Evolutionary conservation across 2,113 vertebrate genomes (phyloP).

Genomic region (Pterophyllum scalare): DNA sequence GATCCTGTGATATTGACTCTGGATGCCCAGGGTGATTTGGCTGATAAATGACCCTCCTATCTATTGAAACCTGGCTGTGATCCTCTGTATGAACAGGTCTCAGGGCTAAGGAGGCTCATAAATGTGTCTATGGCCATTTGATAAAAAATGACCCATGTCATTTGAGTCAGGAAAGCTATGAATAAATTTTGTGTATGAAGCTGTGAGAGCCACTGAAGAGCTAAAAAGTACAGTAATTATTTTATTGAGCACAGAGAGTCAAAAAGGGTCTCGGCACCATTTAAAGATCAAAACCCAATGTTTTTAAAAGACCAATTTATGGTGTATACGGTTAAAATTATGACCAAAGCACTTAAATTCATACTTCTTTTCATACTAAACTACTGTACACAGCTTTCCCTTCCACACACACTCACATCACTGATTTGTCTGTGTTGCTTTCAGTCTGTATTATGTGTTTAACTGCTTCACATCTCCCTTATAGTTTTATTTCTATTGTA

Average conservation of each 20-base stretch:
- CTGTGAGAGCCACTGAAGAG: background rate
- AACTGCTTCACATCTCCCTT: too few relatives aligned
- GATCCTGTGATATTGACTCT: slow-evolving; percentile 86
- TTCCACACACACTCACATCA: too few relatives aligned
- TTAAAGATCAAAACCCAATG: background rate
- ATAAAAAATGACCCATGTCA: slow-evolving; percentile 81
- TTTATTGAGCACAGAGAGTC: background rate
- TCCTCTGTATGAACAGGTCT: slow-evolving; percentile 78
- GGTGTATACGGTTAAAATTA: background rate
- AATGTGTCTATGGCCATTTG: slow-evolving; percentile 76
- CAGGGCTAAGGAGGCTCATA: slow-evolving; percentile 76
- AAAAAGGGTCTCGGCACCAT: background rate
- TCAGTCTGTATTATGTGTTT: too few relatives aligned
- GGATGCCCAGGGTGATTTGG: slow-evolving; percentile 82
- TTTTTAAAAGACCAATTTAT: background rate
- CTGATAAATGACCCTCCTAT: slow-evolving; percentile 84
- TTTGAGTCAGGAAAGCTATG: slow-evolving; percentile 63
- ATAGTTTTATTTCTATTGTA: too few relatives aligned
- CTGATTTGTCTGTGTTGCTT: too few relatives aligned
- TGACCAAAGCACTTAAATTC: background rate
- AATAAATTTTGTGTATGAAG: slow-evolving; percentile 69
- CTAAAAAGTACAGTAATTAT: background rate
- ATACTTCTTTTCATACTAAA: background rate
- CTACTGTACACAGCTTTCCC: background rate
- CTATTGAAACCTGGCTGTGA: slow-evolving; percentile 72